phyloP scores from a whole-genome alignment of 2,797 vertebrate species.

The Paguma larvata region DNA sequence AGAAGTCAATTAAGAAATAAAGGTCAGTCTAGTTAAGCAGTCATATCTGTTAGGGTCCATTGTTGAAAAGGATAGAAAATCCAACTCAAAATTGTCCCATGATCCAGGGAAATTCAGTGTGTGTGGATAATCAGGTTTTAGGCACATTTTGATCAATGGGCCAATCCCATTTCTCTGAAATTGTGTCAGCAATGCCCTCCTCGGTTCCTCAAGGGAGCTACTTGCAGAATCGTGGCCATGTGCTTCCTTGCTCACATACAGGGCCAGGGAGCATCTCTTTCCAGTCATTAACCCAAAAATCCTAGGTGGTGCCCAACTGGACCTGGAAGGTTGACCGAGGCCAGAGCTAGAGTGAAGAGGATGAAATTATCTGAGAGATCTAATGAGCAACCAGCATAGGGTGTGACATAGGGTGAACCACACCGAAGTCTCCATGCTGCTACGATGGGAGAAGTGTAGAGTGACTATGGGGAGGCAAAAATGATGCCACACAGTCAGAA shows the following conservation, averaged over 20 bases:
- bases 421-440: neutral
- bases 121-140: neutral
- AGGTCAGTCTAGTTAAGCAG: neutral
- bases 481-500: neutral
- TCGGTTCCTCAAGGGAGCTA: neutral
- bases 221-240: neutral
- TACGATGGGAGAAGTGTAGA: neutral
- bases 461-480: neutral
- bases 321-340: neutral
- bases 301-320: neutral
- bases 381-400: neutral
- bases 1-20: neutral
- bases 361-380: neutral
- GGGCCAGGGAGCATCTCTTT: neutral
- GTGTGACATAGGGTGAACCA: neutral
- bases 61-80: neutral
- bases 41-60: neutral
- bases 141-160: neutral
- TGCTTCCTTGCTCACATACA: neutral
- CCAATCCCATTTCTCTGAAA: neutral
- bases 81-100: neutral
- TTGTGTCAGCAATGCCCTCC: neutral
- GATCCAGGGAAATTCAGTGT: neutral
- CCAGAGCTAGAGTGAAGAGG: neutral
- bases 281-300: neutral